Conservation (phyloP, 2,888 invertebrate species). For the Drosophila ustulata region DNA sequence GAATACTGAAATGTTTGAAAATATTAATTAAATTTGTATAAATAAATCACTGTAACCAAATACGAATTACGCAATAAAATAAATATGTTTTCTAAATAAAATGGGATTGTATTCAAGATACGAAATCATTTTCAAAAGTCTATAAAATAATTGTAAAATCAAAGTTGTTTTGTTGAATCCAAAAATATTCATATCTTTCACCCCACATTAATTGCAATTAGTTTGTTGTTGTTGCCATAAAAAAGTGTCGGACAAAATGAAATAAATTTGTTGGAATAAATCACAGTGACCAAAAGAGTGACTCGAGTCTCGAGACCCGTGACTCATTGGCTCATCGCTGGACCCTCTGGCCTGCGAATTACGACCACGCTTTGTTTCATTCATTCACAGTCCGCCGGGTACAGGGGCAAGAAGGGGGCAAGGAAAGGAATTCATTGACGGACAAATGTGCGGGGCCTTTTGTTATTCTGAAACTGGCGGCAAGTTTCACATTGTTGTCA, state of each 20-base stretch:
- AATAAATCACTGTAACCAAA: no score
- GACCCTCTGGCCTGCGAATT: slow-evolving; percentile 25
- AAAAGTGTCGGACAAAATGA: background rate
- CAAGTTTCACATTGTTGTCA: slow-evolving; percentile 66
- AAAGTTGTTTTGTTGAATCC: no score
- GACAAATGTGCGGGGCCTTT: slow-evolving; percentile 44
- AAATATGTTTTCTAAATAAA: no score
- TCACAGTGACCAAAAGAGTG: slow-evolving; percentile 24
- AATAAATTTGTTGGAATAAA: background rate
- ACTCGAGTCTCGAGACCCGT: slow-evolving; percentile 6
- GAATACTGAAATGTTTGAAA: no score
- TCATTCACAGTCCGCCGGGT: slow-evolving; percentile 30
- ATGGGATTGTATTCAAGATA: no score
- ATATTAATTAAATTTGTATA: no score
- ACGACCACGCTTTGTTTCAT: slow-evolving; percentile 44
- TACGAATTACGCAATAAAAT: no score
- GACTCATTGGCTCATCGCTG: slow-evolving; percentile 14
- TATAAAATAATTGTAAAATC: no score
- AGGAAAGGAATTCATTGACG: slow-evolving; percentile 54
- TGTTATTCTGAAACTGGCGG: slow-evolving; percentile 61
- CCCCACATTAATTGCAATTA: no score
- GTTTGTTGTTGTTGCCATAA: no score
- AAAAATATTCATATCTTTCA: no score
- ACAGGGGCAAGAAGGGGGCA: background rate
- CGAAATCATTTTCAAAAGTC: no score